Base-by-base conservation (phyloP, 2,888 invertebrate species). In the Selenia dentaria region DNA sequence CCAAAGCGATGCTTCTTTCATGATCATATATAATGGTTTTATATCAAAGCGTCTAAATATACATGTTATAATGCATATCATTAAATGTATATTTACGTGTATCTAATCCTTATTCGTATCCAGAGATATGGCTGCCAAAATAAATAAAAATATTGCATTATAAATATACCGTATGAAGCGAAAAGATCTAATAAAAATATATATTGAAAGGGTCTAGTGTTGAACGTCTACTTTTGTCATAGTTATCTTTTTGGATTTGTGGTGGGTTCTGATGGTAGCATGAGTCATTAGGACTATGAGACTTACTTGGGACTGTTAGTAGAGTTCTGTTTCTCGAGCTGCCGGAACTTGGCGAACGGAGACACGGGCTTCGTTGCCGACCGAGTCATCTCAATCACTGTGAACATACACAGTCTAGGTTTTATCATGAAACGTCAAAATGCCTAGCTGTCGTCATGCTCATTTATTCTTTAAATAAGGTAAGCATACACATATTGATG, bases 261-360 rank as follows among this genome's bases (percentile, higher is more conserved):
- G 34, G 31, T 38, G 35, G 38, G 8, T 9, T 38, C 22, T 11
- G 34, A 41, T 28, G 14, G 4, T 14, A 16, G 27, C 1, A 16
- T 16, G 8, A 12, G 28, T 18, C 25, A 2, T 22, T 8, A 0
- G 8, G 38, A 14, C 2, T 2, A 3, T 16, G 16, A 16, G 2
- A 81, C 92, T 94, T 92, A 97, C 96, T 95, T 95, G 84, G 96
- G 95, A 70, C 93, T 92, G 76, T 94, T 93, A 73, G 93, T 92
- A 68, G 96, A 96, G 83, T 95, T 95, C 89, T 96, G 96, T 79
- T 95, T 95, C 85, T 97, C 97, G 84, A 97, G 93, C 92, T 97
- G 96, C 82, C 95, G 95, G 92, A 97, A 97, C 92, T 97, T 97
- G 76, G 96, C 95, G 89, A 97, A 97, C 57, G 97, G 96, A 69